Evolutionary conservation across 23 tunicate genomes (phyloP), one percentile per base, ranked within the genome.

Genomic region (Diplosoma virens): DNA sequence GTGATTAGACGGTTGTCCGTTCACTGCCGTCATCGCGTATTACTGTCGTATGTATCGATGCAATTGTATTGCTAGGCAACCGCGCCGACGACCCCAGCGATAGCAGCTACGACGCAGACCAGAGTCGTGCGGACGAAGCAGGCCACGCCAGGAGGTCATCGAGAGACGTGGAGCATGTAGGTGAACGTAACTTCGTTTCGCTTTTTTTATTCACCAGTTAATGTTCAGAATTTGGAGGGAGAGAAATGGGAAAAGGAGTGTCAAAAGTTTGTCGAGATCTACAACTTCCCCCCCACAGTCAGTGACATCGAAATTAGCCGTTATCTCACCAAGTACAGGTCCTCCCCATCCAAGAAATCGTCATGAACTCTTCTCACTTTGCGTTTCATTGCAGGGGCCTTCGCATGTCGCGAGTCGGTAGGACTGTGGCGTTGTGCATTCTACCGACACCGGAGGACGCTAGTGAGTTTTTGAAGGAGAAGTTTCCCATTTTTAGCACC

Each of bases 21-120:
- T 41, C 50, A 9, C 9, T 41, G 11, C 14, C 9, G 50, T 9
- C 9, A 41, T n/a, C n/a, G n/a, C n/a, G 50, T 41, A 14, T 7
- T 9, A 41, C 9, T 41, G 9, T 61, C 30, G 3, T 34, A 26
- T 4, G 9, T 3, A 61, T 7, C 35, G 34, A 26, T 26, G 17
- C 6, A 27, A 3, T 4, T 61, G 9, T 61, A 35, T 61, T 61
- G 69, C 69, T 29, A 61, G 69, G 69, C 34, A 22, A 61, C 69
- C 69, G 36, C 18, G 74, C 35, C 17, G 74, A 3, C 26, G 26
- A 67, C 36, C 74, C 75, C 45, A 73, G 81, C 26, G 81, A 82
- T 54, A 41, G 79, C 48, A 72, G 86, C 67, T 74, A 82, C 33
- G 87, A 82, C 33, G 87, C 75, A 5, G 80, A 82, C 31, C 80